These are phyloP conservation scores for Amniataba percoides DNA, from an alignment of 2,797 vertebrate genomes.

Conservation along the genomic window DNA sequence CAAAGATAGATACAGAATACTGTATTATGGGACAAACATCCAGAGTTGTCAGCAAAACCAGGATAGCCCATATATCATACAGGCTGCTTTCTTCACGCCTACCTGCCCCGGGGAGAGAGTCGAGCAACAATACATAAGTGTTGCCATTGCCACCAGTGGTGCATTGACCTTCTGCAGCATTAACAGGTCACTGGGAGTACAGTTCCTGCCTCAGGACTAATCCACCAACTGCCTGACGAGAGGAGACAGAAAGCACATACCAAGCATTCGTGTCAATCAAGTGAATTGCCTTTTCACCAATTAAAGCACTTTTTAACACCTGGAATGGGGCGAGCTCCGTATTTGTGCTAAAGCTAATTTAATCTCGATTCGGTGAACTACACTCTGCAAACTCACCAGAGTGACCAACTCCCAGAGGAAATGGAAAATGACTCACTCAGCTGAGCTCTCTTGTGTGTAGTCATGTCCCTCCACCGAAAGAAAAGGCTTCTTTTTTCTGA, in stretches of 20 bases:
- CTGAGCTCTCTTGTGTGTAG: conserved; percentile 48
- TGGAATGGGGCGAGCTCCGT: neutral
- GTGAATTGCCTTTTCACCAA: conserved; percentile 16
- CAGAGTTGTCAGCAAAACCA: conserved; percentile 55
- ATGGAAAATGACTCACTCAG: conserved; percentile 60
- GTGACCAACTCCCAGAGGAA: conserved; percentile 41
- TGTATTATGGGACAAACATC: conserved; percentile 44
- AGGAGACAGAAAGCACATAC: conserved; percentile 47
- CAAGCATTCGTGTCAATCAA: conserved; percentile 60
- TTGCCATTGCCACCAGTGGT: conserved; percentile 56
- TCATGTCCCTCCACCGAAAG: conserved; percentile 52
- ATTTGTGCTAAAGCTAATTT: conserved; percentile 35
- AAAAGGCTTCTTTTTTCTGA: conserved; percentile 19
- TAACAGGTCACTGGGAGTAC: conserved; percentile 58
- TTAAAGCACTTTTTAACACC: conserved; percentile 32
- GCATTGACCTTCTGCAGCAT: conserved; percentile 65
- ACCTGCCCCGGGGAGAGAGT: conserved; percentile 51
- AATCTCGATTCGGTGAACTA: conserved; percentile 23
- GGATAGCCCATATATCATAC: conserved; percentile 66
- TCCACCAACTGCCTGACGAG: conserved; percentile 37
- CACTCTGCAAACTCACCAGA: conserved; percentile 44
- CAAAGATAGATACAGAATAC: conserved; percentile 39
- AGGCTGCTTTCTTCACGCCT: conserved; percentile 28
- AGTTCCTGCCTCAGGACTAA: conserved; percentile 56
- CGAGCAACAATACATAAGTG: conserved; percentile 59